These are phyloP conservation scores for Trachelus stipa DNA, from an alignment of 2,888 invertebrate genomes.

Conservation along the genomic window DNA sequence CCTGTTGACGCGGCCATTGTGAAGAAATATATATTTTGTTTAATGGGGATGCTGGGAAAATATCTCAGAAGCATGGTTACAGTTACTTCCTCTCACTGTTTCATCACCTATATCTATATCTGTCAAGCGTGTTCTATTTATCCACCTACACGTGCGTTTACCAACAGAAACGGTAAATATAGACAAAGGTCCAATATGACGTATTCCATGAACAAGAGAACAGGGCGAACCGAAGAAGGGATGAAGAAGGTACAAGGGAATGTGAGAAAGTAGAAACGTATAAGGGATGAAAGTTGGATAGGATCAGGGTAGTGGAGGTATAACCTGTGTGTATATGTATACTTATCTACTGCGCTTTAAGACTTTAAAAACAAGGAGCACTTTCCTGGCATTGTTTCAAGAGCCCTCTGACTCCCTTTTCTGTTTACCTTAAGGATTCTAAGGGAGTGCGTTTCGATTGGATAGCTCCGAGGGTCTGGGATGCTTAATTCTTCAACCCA, in stretches of 20 bases:
- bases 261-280: neutral
- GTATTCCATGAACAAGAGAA: neutral
- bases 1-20: neutral
- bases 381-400: constrained; percentile 44
- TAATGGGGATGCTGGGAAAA: neutral
- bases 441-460: constrained; percentile 10
- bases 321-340: neutral
- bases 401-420: constrained; percentile 30
- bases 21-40: neutral
- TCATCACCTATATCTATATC: neutral
- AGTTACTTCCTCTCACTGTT: neutral
- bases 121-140: neutral
- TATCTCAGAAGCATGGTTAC: neutral
- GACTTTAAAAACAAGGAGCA: constrained; percentile 46
- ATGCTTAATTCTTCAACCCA: neutral
- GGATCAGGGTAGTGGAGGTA: neutral
- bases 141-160: neutral
- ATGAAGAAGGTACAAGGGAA: neutral
- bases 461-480: neutral
- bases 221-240: neutral
- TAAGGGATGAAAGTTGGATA: neutral
- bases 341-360: constrained; percentile 22
- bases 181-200: neutral
- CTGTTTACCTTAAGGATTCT: constrained; percentile 35
- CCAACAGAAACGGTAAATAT: neutral